Conservation (phyloP, 2,888 invertebrate genomes). For the Idaea biselata region DNA sequence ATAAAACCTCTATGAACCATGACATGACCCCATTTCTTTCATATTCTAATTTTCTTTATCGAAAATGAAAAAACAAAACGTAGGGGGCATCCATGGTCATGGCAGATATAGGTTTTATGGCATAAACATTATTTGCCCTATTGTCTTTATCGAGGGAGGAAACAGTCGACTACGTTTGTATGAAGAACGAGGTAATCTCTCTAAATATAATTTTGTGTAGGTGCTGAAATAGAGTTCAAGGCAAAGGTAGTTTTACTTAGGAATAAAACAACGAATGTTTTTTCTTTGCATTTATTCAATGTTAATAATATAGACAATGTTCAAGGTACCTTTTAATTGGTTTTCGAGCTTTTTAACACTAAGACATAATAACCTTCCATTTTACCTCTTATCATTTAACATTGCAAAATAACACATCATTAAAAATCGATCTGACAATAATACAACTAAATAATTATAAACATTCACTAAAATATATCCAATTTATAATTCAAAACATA, state of each 20-base stretch:
- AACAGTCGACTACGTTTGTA: no score
- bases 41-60: no score
- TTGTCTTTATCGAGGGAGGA: no score
- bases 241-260: constrained; percentile 2
- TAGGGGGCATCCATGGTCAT: no score
- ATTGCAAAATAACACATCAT: constrained; percentile 76
- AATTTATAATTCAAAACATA: constrained; percentile 72
- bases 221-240: no score
- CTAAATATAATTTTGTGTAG: no score
- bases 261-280: constrained; percentile 42
- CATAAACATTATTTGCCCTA: no score
- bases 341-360: constrained; percentile 77
- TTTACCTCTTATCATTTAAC: constrained; percentile 70
- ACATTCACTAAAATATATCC: constrained; percentile 77
- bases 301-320: constrained; percentile 81
- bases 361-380: constrained; percentile 73
- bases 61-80: no score
- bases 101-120: no score
- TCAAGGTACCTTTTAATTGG: constrained; percentile 80
- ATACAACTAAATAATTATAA: constrained; percentile 67
- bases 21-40: no score
- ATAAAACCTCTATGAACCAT: no score
- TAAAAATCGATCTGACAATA: constrained; percentile 67
- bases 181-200: no score
- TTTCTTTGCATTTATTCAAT: constrained; percentile 77